phyloP scores from a whole-genome alignment of 2,113 vertebrate genomes.

The Hypocryptadius cinnamomeus region DNA sequence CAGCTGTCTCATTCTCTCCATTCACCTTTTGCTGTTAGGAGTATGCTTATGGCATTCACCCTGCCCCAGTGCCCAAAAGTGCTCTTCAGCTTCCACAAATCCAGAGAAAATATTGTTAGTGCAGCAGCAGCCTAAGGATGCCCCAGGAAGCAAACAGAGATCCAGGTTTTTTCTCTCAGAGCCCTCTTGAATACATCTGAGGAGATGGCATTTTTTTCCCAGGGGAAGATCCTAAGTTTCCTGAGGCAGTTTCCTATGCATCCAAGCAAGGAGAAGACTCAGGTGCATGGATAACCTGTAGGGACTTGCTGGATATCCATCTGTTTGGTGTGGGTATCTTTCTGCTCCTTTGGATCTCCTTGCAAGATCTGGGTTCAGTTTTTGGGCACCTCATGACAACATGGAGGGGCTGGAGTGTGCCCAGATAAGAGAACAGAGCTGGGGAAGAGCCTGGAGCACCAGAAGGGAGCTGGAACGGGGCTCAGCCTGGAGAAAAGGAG shows the following conservation, averaged over 20 bases:
- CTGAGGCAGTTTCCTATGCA: not conserved
- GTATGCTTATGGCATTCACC: not conserved
- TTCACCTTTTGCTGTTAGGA: not conserved
- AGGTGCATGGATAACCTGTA: not conserved
- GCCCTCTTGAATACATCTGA: not conserved
- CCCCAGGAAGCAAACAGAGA: not conserved
- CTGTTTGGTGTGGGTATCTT: accelerated
- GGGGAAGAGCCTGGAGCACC: not conserved
- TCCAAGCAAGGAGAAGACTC: not conserved
- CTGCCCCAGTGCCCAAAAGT: not conserved
- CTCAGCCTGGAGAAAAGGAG: not conserved
- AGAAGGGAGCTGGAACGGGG: not conserved
- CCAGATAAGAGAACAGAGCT: accelerated
- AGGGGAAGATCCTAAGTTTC: not conserved
- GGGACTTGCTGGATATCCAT: not conserved
- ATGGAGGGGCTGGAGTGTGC: accelerated
- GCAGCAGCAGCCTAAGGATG: not conserved
- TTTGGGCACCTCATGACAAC: not conserved
- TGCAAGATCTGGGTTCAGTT: not conserved
- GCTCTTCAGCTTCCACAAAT: not conserved
- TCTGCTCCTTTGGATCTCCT: not conserved
- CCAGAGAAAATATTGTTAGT: not conserved
- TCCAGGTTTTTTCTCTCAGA: not conserved
- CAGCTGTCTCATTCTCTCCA: not conserved
- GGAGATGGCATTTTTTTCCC: not conserved